phyloP scores from a whole-genome alignment of 2,797 vertebrate species.

The Coluber constrictor region DNA sequence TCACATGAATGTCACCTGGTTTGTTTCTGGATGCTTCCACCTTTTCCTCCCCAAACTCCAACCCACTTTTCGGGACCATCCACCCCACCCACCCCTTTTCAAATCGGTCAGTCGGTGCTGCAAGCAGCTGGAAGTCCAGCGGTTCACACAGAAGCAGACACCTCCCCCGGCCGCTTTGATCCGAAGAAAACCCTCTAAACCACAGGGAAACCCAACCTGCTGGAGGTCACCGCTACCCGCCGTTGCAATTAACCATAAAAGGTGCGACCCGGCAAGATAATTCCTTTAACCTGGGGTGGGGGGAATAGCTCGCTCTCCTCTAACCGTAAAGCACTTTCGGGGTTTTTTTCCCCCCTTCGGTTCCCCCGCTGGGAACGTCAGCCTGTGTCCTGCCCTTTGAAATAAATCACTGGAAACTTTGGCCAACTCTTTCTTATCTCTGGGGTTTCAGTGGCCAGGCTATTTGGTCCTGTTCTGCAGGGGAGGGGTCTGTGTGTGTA shows the following conservation, averaged over 20 bases:
- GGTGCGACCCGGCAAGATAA: background rate
- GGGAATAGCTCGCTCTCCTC: background rate
- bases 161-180: background rate
- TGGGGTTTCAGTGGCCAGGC: background rate
- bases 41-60: background rate
- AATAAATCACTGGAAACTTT: background rate
- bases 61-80: background rate
- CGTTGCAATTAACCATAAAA: too few relatives aligned
- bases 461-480: background rate
- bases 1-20: too few relatives aligned
- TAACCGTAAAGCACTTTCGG: accelerated
- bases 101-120: background rate
- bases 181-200: background rate
- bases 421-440: background rate
- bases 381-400: background rate
- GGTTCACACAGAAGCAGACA: background rate
- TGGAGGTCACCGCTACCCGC: background rate
- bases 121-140: background rate
- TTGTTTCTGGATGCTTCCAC: background rate
- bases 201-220: background rate
- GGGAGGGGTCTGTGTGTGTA: too few relatives aligned
- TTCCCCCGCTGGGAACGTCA: background rate
- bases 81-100: background rate
- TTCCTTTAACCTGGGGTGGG: too few relatives aligned
- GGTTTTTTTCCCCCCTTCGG: accelerated